phyloP scores from a whole-genome alignment of 2,797 vertebrate species.

The Darevskia nairensis region DNA sequence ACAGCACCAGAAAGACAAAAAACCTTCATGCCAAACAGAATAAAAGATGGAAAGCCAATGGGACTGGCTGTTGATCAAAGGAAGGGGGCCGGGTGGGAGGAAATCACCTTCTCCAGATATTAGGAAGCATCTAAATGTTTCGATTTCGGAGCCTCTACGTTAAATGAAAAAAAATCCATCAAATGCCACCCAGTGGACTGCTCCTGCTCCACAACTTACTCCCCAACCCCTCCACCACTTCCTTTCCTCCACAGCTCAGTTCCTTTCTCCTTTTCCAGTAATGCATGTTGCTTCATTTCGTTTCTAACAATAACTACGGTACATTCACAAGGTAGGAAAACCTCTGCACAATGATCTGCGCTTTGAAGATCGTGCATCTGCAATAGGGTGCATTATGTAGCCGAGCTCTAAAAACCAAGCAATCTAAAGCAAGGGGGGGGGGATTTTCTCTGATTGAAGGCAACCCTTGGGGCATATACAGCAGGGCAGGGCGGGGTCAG shows the following conservation, averaged over 20 bases:
- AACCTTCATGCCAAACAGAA: background rate
- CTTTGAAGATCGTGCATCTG: background rate
- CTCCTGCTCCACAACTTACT: background rate
- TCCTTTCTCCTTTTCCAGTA: background rate
- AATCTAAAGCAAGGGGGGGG: no score
- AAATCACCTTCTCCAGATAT: background rate
- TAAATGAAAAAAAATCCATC: background rate
- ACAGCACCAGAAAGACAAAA: background rate
- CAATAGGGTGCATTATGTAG: background rate
- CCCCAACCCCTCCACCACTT: background rate
- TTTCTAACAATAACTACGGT: background rate
- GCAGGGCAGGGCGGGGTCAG: no score
- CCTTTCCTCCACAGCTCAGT: background rate
- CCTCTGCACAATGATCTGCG: background rate
- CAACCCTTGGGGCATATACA: no score
- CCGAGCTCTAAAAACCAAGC: background rate
- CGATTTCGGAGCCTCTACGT: background rate
- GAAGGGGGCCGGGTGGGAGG: background rate
- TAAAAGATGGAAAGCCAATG: background rate
- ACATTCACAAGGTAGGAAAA: background rate
- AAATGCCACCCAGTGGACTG: background rate
- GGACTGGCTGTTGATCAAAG: background rate
- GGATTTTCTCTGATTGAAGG: no score
- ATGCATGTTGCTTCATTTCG: background rate
- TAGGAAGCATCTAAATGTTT: background rate